phyloP scores from a whole-genome alignment of 2,113 vertebrate genomes.

The Craseonycteris thonglongyai region DNA sequence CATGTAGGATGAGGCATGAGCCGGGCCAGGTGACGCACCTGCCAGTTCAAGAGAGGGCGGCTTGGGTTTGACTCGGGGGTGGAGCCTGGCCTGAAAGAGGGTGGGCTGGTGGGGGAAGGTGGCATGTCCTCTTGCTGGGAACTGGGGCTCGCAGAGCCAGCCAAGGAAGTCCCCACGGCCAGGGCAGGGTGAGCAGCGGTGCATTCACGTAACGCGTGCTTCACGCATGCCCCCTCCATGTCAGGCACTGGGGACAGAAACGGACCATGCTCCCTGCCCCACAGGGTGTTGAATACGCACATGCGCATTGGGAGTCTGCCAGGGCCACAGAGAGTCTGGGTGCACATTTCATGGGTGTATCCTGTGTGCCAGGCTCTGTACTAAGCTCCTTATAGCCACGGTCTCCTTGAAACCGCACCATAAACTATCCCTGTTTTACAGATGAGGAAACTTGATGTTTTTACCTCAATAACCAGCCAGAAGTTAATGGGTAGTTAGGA shows the following conservation, averaged over 20 bases:
- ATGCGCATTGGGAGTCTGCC: background rate
- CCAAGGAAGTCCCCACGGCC: background rate
- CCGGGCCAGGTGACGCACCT: fast-evolving
- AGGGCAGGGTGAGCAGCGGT: background rate
- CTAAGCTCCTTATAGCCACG: background rate
- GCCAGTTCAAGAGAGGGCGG: background rate
- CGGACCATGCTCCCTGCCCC: background rate
- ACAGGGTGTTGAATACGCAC: background rate
- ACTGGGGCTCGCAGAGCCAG: background rate
- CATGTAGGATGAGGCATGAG: background rate
- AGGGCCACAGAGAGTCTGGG: background rate
- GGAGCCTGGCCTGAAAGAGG: background rate
- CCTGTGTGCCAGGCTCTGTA: background rate
- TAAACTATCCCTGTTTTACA: background rate
- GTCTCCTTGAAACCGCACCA: background rate
- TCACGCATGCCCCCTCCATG: background rate
- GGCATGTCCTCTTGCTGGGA: background rate
- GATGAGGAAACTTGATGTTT: background rate
- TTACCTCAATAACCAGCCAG: background rate
- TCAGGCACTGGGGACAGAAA: background rate
- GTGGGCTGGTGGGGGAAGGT: background rate
- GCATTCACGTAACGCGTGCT: fast-evolving
- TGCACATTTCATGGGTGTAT: background rate
- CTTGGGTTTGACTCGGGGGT: background rate
- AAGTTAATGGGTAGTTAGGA: background rate